Evolutionary conservation across 1,140 invertebrate genomes (phyloP), one percentile per base, ranked within the genome.

Genomic region (Drosophila nasuta): DNA sequence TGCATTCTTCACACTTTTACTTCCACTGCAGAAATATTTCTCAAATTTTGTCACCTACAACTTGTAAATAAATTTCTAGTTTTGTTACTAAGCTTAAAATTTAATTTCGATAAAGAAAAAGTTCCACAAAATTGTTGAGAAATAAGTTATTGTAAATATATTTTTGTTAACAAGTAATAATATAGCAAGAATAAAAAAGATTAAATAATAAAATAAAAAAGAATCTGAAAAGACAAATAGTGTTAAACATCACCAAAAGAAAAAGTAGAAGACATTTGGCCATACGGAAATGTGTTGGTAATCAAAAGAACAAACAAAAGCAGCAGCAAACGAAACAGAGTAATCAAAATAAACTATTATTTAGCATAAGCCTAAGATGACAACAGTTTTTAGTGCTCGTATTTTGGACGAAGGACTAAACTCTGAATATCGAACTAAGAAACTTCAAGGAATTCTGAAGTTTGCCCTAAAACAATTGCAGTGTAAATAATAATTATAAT

Each of bases 271-370:
- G 59, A 49, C 38, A 54, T 67, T 68, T 68, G 54, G 30, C 58
- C 63, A 72, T 43, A 63, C 45, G 28, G 28, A 52, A 38, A 81
- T 60, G 51, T 81, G 48, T 81, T 86, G 74, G 60, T 86, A 85
- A 85, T 77, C 75, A 86, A 87, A 76, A 67, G 41, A 25, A n/a
- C 10, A 60, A 62, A 67, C 67, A 75, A 77, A 56, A 52, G 43
- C 51, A 73, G 35, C 13, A 20, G 46, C 57, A 69, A 69, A 64
- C 57, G 59, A 45, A 75, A 70, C 66, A 75, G 82, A 78, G 82
- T 85, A 85, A 85, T 85, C 82, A 85, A 85, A 85, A 86, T 86
- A 85, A 86, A 81, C 82, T 86, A 86, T 75, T 85, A 63, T 86
- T 46, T 72, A 86, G 75, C n/a, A 17, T 73, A 87, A 87, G 52